These are phyloP conservation scores for Diplodus puntazzo DNA, from an alignment of 2,797 vertebrate genomes.

Conservation along the genomic window DNA sequence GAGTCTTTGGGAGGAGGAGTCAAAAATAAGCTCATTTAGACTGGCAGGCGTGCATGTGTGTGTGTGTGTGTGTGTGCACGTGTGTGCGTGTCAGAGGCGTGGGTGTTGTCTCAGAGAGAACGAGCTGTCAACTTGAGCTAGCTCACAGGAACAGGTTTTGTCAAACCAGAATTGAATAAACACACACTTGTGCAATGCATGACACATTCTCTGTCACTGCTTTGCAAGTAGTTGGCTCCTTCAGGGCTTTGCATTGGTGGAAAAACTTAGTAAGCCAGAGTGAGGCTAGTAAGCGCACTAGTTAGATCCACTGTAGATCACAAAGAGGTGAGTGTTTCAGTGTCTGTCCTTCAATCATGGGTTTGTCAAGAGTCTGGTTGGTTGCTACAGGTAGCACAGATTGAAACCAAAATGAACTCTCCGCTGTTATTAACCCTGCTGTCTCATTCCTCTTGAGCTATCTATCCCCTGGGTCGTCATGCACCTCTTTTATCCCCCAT, in stretches of 20 bases:
- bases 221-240: slow-evolving; percentile 10
- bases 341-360: slow-evolving; percentile 8
- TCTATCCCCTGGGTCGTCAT: slow-evolving; percentile 37
- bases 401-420: no score
- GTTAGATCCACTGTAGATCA: slow-evolving; percentile 9
- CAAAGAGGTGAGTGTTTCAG: slow-evolving; percentile 11
- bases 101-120: slow-evolving; percentile 59
- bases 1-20: slow-evolving; percentile 55
- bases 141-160: slow-evolving; percentile 80
- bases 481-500: slow-evolving; percentile 20
- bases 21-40: slow-evolving; percentile 61
- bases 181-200: slow-evolving; percentile 54
- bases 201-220: slow-evolving; percentile 42
- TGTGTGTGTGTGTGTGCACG: slow-evolving; percentile 11
- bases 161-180: slow-evolving; percentile 59
- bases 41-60: neutral
- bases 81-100: slow-evolving; percentile 29
- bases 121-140: slow-evolving; percentile 59
- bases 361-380: slow-evolving; percentile 24
- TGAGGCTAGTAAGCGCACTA: slow-evolving; percentile 5
- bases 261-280: slow-evolving; percentile 25
- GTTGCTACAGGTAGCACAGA: slow-evolving; percentile 40
- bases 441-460: slow-evolving; percentile 40
- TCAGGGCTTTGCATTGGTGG: slow-evolving; percentile 19
- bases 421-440: slow-evolving; percentile 43